Conservation (phyloP, 2,797 vertebrate genomes). For the Danio tinwini region DNA sequence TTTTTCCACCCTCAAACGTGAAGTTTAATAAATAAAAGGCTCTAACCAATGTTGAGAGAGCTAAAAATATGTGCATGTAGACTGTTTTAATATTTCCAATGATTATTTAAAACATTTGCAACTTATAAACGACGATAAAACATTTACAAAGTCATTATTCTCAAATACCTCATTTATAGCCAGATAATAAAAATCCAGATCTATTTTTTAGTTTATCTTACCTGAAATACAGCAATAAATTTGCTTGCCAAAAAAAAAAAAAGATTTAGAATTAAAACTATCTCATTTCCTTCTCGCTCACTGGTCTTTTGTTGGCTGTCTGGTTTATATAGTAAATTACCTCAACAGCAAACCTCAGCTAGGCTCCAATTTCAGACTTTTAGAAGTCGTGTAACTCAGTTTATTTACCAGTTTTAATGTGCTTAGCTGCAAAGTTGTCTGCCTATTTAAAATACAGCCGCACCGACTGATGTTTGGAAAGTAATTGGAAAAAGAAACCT, state of each 20-base stretch:
- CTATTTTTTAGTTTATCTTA: constrained; percentile 1
- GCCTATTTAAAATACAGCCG: constrained; percentile 4
- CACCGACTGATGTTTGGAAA: constrained; percentile 32
- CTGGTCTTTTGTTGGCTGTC: constrained; percentile 12
- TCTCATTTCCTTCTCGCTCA: constrained; percentile 5
- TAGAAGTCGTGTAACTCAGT: not conserved
- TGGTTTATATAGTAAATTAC: not conserved
- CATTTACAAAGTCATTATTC: constrained; percentile 20
- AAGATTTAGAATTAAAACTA: constrained; percentile 4
- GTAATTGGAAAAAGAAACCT: constrained; percentile 37
- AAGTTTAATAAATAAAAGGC: constrained; percentile 21
- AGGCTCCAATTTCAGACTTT: constrained; percentile 27
- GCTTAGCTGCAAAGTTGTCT: constrained; percentile 12
- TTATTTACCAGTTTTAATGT: constrained; percentile 14
- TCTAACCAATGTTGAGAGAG: constrained; percentile 1
- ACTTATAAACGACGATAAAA: constrained; percentile 24
- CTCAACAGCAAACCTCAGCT: not conserved
- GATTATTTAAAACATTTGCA: constrained; percentile 24
- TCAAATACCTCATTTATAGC: constrained; percentile 22
- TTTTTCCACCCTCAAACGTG: not conserved
- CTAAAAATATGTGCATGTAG: constrained; percentile 13
- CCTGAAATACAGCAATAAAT: constrained; percentile 15
- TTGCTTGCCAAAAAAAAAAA: not conserved
- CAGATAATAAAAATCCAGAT: not conserved
- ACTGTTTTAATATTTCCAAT: constrained; percentile 26